Conservation (phyloP, 2,888 invertebrate genomes). For the Antitype chi region DNA sequence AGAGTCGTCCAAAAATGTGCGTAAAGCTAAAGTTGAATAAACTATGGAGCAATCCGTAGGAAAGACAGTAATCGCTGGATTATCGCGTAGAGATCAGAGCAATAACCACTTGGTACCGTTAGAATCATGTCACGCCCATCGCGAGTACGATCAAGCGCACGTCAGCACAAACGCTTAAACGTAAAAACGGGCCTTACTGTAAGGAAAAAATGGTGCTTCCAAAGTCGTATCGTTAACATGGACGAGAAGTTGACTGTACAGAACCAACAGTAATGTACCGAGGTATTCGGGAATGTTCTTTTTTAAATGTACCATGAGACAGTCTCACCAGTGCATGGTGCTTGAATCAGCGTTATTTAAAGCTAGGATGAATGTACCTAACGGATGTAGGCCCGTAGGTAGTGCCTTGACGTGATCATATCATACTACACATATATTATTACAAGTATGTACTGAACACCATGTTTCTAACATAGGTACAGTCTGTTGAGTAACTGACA, state of each 20-base stretch:
- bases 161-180: constrained; percentile 5
- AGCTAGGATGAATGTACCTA: constrained; percentile 19
- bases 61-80: constrained; percentile 66
- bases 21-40: constrained; percentile 61
- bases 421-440: not conserved
- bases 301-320: constrained; percentile 35
- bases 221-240: not conserved
- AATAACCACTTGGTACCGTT: constrained; percentile 71
- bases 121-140: constrained; percentile 62
- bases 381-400: not conserved
- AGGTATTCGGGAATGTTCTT: constrained; percentile 20
- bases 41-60: constrained; percentile 57
- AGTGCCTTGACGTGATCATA: not conserved
- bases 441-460: not conserved
- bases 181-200: constrained; percentile 4
- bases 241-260: constrained; percentile 20
- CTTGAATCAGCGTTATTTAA: constrained; percentile 28
- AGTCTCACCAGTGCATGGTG: constrained; percentile 19
- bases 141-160: constrained; percentile 30
- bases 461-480: constrained; percentile 21
- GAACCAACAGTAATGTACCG: constrained; percentile 48
- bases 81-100: constrained; percentile 68
- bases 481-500: constrained; percentile 18
- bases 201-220: not conserved
- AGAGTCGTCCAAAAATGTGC: not conserved